Evolutionary conservation across 2,113 vertebrate species (phyloP).

Genomic region (Calidris pugnax): DNA sequence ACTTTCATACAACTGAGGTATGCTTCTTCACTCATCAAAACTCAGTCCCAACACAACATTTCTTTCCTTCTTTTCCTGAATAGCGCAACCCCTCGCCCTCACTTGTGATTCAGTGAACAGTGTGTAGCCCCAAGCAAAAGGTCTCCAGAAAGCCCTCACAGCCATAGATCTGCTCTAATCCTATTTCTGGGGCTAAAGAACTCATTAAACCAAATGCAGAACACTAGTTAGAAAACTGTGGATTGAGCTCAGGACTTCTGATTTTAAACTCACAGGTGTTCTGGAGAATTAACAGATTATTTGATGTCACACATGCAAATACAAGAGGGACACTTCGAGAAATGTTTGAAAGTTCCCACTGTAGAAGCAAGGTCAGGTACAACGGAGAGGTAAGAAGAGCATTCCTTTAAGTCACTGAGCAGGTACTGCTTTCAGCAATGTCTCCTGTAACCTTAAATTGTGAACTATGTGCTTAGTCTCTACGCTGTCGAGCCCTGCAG

Average conservation of each 20-base stretch:
- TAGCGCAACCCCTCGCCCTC: accelerated
- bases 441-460: neutral
- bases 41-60: neutral
- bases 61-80: neutral
- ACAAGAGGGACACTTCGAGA: neutral
- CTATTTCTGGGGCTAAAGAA: neutral
- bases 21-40: neutral
- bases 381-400: neutral
- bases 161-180: neutral
- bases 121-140: neutral
- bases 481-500: neutral
- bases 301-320: neutral
- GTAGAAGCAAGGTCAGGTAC: neutral
- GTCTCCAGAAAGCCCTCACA: neutral
- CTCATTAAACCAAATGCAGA: neutral
- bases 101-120: accelerated
- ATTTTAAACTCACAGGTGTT: neutral
- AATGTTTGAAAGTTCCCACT: neutral
- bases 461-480: neutral
- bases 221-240: neutral
- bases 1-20: neutral
- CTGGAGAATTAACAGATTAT: neutral
- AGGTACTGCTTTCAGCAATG: neutral
- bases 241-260: neutral
- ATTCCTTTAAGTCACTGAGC: neutral